Evolutionary conservation across 2,113 vertebrate species (phyloP), one percentile per base, ranked within the genome.

Genomic region (Eulemur macaco): DNA sequence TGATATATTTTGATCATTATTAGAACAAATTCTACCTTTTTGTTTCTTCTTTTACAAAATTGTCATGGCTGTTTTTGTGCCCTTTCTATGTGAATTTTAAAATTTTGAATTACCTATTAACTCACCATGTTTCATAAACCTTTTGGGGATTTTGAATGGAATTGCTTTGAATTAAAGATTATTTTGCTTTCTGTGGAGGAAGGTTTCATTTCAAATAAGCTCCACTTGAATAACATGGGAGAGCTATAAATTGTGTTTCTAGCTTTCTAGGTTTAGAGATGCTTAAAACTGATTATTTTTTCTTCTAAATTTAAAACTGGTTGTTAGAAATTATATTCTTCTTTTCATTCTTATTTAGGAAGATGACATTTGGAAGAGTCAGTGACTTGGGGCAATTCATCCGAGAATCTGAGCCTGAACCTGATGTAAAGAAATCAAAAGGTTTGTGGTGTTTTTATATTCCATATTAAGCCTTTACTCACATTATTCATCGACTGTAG

Each of bases 371-470:
- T 96, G 99, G 99, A 94, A 99, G 99, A 98, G 99, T 99, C 96
- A 99, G 99, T 93, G 99, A 99, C 97, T 98, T 99, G 97, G 99
- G 99, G 4, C 99, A 99, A 95, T 99, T 99, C 93, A 99, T 99
- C 98, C 98, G 99, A 97, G 99, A 99, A 98, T 99, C 99, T 39
- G 99, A 99, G 97, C 99, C 99, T 12, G 99, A 99, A 97, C 99
- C 99, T 4, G 99, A 99, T 96, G 99, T 99, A 91, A 99, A 99
- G 99, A 99, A 99, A 98, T 99, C 99, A 77, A 99, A 99, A 99
- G 99, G 99, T 99, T 95, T 98, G 97, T 84, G 87, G 56, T 97
- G 10, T 9, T 95, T 97, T 96, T 64, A 58, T 84, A 84, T n/a
- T 73, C 60, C 20, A 9, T 73, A 27, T 91, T 93, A 45, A 50